These are phyloP conservation scores for Tenodera sinensis DNA, from an alignment of 2,888 invertebrate genomes.

Conservation along the genomic window DNA sequence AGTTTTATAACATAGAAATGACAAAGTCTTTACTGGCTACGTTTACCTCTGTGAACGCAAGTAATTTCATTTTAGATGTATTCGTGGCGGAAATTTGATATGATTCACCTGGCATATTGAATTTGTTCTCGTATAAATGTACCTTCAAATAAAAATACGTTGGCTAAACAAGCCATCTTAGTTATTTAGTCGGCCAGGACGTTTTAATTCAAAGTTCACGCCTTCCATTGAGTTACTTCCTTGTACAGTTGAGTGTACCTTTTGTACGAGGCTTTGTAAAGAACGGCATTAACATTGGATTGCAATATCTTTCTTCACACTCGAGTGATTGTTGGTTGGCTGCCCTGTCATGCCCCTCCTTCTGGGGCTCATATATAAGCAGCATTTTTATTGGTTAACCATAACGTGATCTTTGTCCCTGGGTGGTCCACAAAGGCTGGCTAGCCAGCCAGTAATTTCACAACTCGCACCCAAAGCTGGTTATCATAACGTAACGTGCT, in stretches of 20 bases:
- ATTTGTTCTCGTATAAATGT: too few species aligned
- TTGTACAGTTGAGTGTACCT: not conserved
- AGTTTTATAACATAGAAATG: too few species aligned
- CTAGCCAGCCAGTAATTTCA: not conserved
- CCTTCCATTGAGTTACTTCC: not conserved
- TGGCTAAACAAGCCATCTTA: too few species aligned
- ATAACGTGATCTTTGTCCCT: not conserved
- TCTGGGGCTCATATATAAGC: not conserved
- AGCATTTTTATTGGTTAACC: constrained; percentile 3
- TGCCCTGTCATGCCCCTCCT: not conserved
- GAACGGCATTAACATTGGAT: not conserved
- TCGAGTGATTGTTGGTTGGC: not conserved
- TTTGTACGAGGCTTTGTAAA: not conserved
- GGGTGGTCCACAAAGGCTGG: constrained; percentile 9
- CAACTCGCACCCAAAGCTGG: not conserved
- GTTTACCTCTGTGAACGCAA: too few species aligned
- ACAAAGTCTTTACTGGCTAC: too few species aligned
- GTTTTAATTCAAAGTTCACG: too few species aligned
- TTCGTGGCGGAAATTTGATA: too few species aligned
- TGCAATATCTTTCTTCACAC: not conserved
- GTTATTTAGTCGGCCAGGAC: too few species aligned
- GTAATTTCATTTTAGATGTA: too few species aligned
- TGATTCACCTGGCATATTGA: too few species aligned
- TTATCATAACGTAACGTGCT: not conserved
- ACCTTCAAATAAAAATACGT: too few species aligned